Percentiles rank a stretch among this genome's conserved stretches.
These are phyloP conservation scores for Apocheima hispidaria DNA, from an alignment of 2,888 invertebrate species.

Conservation along the genomic window DNA sequence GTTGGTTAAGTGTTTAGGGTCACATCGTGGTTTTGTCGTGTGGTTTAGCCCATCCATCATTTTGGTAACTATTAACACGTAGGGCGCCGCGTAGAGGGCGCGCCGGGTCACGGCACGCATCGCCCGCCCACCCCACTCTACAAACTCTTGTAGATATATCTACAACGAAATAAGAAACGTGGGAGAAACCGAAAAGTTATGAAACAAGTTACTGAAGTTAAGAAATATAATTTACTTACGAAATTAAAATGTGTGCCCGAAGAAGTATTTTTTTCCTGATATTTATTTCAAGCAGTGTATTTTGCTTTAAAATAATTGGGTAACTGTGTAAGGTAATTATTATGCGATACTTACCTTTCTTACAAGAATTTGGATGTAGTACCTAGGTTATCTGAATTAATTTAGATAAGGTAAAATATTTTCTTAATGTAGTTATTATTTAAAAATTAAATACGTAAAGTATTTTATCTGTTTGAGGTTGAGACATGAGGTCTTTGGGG, in stretches of 20 bases:
- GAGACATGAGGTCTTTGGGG: no score
- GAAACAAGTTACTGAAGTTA: constrained; percentile 38
- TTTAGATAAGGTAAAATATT: no score
- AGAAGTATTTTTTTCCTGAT: constrained; percentile 11
- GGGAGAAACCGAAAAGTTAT: constrained; percentile 38
- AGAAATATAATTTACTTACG: constrained; percentile 34
- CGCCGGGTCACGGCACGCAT: constrained; percentile 70
- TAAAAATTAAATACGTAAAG: no score
- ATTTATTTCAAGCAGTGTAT: constrained; percentile 7
- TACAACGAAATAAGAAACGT: constrained; percentile 39
- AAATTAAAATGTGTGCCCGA: constrained; percentile 25
- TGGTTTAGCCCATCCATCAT: constrained; percentile 70
- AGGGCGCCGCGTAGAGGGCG: constrained; percentile 67
- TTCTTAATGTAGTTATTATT: no score
- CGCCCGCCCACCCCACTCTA: constrained; percentile 30
- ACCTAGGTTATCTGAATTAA: no score
- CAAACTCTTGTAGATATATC: constrained; percentile 38
- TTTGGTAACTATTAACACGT: constrained; percentile 71
- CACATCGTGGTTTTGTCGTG: constrained; percentile 58
- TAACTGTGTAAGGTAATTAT: no score
- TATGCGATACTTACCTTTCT: no score
- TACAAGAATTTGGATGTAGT: no score
- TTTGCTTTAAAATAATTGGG: background rate
- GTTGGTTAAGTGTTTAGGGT: constrained; percentile 48
- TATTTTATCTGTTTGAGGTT: no score